Base-by-base conservation (phyloP, 2,888 invertebrate genomes). In the Agapostemon virescens region DNA sequence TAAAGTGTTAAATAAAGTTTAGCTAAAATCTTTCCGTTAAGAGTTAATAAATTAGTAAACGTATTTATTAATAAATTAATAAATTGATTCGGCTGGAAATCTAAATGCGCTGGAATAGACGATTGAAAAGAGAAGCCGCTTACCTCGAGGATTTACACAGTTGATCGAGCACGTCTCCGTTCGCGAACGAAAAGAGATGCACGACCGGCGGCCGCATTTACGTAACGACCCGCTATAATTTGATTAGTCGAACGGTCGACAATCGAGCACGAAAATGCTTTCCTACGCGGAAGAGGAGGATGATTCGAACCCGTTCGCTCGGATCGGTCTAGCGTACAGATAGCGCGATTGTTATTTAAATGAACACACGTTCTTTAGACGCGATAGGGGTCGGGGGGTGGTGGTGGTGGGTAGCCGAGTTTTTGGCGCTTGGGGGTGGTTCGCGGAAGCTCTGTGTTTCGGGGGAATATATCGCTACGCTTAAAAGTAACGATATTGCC, bases 401-500 rank as follows among this genome's bases (percentile, higher is more conserved):
- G n/a, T n/a, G n/a, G n/a, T n/a, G n/a, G n/a, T n/a, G n/a, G n/a
- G n/a, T 23, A 30, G 13, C 61, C 20, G 38, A 26, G 61, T 67
- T 67, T 81, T 66, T 69, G 61, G 61, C 61, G 61, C 26, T 26
- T 7, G 55, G 55, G 55, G 55, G 55, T 55, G 55, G 55, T 15
- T 26, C 55, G 2, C 55, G 49, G 26, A 6, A n/a, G 15, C 55
- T 26, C 55, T 55, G 40, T 80, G 81, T 68, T 75, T 69, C 76
- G 71, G 81, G 38, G 36, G 58, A 73, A 82, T 81, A 73, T 82
- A 82, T 81, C 9, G 72, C 69, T 23, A 49, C 77, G 82, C 68
- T 82, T 81, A 81, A 82, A 82, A 82, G 82, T 82, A 82, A 81
- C 77, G 82, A 77, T 81, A 82, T 73, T 81, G 58, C 82, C 55